A percentile compares a stretch with the other conserved stretches of the same genome.
Evolutionary conservation across 2,888 invertebrate genomes (phyloP).

Genomic region (Onthophagus sagittarius): DNA sequence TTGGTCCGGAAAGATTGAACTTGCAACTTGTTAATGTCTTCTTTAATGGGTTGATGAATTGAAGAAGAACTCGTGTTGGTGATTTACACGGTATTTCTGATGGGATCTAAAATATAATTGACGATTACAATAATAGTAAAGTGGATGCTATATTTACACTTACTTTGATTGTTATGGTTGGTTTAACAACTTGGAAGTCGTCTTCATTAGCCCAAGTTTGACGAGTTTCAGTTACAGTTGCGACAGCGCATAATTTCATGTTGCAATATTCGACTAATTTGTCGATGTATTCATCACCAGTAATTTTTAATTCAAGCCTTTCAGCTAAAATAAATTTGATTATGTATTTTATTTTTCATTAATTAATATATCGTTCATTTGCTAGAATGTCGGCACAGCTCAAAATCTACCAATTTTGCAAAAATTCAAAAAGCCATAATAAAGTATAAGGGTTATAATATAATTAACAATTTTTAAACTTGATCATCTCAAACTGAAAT

Average conservation of each 20-base stretch:
- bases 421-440: too few species aligned
- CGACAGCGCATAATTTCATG: conserved; percentile 74
- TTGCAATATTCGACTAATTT: conserved; percentile 76
- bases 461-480: too few species aligned
- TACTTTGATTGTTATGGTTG: conserved; percentile 66
- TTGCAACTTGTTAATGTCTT: conserved; percentile 61
- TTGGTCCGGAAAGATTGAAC: conserved; percentile 68
- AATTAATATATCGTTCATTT: not conserved
- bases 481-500: too few species aligned
- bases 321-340: conserved; percentile 50
- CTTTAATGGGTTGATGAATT: conserved; percentile 69
- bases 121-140: not conserved
- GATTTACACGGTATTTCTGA: conserved; percentile 57
- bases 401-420: too few species aligned
- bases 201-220: conserved; percentile 82
- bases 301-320: conserved; percentile 54
- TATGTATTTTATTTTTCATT: not conserved
- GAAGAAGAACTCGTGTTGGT: conserved; percentile 54
- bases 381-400: too few species aligned
- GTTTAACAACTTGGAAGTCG: conserved; percentile 75
- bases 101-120: conserved; percentile 53
- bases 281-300: conserved; percentile 68
- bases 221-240: conserved; percentile 74
- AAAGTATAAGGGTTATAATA: too few species aligned
- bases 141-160: conserved; percentile 15